phyloP scores from a whole-genome alignment of 2,797 vertebrate genomes.

The Linurgus olivaceus region DNA sequence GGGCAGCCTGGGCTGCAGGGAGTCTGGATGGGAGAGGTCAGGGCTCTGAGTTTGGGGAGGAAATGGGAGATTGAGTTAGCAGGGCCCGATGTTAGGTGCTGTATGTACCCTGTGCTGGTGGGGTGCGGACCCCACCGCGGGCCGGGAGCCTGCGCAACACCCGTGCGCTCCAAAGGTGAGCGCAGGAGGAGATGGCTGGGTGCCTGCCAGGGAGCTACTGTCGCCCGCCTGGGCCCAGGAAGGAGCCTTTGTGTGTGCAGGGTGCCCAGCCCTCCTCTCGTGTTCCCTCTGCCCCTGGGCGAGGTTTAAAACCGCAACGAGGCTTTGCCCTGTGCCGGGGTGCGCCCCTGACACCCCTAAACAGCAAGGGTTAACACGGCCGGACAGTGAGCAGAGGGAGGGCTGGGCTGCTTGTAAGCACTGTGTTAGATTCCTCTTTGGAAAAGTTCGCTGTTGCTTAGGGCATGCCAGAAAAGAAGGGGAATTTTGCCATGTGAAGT shows the following conservation, averaged over 20 bases:
- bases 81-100: neutral
- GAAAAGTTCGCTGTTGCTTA: slow-evolving; percentile 48
- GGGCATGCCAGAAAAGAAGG: slow-evolving; percentile 55
- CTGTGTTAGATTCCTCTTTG: slow-evolving; percentile 52
- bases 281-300: neutral
- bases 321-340: neutral
- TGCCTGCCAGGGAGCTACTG: neutral
- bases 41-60: neutral
- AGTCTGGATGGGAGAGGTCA: neutral
- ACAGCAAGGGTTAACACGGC: neutral
- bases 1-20: neutral
- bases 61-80: neutral
- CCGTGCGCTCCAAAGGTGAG: neutral
- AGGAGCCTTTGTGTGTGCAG: neutral
- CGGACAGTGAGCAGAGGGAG: neutral
- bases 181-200: neutral
- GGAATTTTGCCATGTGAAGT: slow-evolving; percentile 60
- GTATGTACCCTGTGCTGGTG: neutral
- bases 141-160: neutral
- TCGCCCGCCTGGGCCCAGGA: neutral
- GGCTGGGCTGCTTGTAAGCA: slow-evolving; percentile 18
- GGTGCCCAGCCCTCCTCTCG: neutral
- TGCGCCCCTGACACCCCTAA: neutral
- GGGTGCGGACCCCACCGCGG: neutral
- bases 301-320: neutral